These are phyloP conservation scores for Balearica regulorum DNA, from an alignment of 2,797 vertebrate species.

Conservation along the genomic window DNA sequence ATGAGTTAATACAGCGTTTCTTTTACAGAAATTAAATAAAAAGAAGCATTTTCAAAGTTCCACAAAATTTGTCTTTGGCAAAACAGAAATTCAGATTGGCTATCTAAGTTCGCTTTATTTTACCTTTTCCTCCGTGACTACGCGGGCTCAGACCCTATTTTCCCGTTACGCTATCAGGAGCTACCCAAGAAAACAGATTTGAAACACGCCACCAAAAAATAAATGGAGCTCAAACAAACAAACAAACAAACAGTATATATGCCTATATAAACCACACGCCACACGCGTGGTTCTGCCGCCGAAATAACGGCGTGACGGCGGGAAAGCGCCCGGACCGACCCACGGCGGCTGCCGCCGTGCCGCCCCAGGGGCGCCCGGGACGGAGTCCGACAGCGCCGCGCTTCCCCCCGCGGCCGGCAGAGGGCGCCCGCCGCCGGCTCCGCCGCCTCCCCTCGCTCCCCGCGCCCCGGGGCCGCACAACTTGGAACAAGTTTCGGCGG, in stretches of 20 bases:
- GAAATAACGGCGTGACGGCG: accelerated
- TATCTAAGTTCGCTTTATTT: background rate
- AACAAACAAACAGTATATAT: too few species aligned
- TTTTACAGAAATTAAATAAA: background rate
- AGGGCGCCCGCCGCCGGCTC: background rate
- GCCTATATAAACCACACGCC: accelerated
- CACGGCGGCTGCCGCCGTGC: too few species aligned
- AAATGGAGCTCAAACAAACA: too few species aligned
- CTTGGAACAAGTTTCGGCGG: slow-evolving; percentile 53
- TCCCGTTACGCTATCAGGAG: background rate
- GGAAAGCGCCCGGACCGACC: background rate
- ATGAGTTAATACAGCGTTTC: background rate
- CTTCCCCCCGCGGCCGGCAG: slow-evolving; percentile 1
- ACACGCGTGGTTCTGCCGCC: background rate
- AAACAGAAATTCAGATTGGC: background rate
- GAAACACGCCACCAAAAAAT: background rate
- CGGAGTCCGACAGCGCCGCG: background rate
- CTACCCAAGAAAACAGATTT: accelerated
- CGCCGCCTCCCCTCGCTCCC: background rate
- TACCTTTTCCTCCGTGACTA: background rate
- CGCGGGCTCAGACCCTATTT: background rate
- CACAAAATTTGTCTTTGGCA: background rate
- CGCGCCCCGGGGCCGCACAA: background rate
- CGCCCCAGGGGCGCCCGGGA: background rate
- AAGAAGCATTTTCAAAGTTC: background rate